Evolutionary conservation across 2,113 vertebrate genomes (phyloP).

Genomic region (Piaya cayana): DNA sequence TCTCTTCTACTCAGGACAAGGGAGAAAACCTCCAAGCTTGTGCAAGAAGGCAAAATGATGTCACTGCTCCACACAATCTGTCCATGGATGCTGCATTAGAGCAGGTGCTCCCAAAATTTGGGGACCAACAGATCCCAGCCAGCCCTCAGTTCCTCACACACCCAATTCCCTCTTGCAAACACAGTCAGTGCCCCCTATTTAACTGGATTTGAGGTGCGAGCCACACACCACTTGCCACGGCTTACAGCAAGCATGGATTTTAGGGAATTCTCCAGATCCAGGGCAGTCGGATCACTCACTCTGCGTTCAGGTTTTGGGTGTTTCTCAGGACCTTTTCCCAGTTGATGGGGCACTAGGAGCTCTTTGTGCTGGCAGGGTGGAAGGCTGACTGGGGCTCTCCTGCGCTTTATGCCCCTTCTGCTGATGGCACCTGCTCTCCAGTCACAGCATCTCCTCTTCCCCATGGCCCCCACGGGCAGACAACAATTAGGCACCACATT

Average conservation of each 20-base stretch:
- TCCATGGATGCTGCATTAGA: background rate
- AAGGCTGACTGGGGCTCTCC: background rate
- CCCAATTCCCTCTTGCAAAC: background rate
- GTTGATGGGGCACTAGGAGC: background rate
- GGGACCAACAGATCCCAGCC: background rate
- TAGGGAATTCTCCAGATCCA: background rate
- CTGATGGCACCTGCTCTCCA: background rate
- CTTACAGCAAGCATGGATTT: background rate
- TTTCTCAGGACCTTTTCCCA: accelerated
- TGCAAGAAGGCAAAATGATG: background rate
- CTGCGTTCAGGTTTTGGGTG: background rate
- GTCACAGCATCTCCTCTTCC: background rate
- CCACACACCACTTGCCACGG: background rate
- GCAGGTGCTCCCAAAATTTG: background rate
- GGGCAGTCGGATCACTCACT: background rate
- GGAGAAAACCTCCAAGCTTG: background rate
- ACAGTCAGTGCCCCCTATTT: accelerated
- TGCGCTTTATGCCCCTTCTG: background rate
- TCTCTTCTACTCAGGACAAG: background rate
- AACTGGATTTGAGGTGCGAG: background rate
- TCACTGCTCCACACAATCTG: accelerated
- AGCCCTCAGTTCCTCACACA: background rate
- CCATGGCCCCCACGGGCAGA: background rate
- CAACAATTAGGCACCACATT: accelerated
- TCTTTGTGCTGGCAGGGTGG: background rate